A percentile compares a stretch with the other conserved stretches of the same genome.
Conservation (phyloP, 2,888 invertebrate genomes). For the Fragum sueziense region DNA sequence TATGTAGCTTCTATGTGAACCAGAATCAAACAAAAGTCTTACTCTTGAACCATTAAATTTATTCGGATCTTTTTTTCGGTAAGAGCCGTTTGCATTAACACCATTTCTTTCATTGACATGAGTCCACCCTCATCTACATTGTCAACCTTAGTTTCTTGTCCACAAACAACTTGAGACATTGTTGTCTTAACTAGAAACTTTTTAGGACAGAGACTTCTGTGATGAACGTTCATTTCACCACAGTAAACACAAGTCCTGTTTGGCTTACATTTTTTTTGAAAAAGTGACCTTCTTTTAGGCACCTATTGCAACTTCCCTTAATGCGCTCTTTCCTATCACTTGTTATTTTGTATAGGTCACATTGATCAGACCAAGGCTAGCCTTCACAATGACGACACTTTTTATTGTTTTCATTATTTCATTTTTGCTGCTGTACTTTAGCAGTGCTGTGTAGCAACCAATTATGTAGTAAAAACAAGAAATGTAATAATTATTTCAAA, state of each 20-base stretch:
- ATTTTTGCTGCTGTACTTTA: too few relatives aligned
- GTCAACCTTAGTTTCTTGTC: background rate
- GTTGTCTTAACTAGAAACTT: conserved; percentile 5
- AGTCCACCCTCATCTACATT: conserved; percentile 14
- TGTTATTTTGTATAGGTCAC: conserved; percentile 23
- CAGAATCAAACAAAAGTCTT: conserved; percentile 30
- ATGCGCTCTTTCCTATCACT: conserved; percentile 22
- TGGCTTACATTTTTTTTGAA: conserved; percentile 16
- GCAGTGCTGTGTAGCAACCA: too few relatives aligned
- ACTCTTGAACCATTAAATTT: background rate
- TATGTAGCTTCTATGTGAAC: conserved; percentile 31
- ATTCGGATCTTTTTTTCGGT: conserved; percentile 12
- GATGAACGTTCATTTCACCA: conserved; percentile 27
- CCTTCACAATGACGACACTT: conserved; percentile 18
- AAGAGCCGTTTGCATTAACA: conserved; percentile 32
- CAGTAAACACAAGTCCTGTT: conserved; percentile 29
- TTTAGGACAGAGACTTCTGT: conserved; percentile 30
- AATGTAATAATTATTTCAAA: too few relatives aligned
- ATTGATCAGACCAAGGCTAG: conserved; percentile 41
- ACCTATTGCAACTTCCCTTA: conserved; percentile 27
- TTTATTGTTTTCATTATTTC: too few relatives aligned
- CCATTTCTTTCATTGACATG: conserved; percentile 29
- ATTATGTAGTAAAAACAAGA: too few relatives aligned
- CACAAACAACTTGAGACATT: background rate
- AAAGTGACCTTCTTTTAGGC: conserved; percentile 16